A percentile compares a stretch with the other conserved stretches of the same genome.
Conservation (phyloP, 2,888 invertebrate species). For the Netelia inedita region DNA sequence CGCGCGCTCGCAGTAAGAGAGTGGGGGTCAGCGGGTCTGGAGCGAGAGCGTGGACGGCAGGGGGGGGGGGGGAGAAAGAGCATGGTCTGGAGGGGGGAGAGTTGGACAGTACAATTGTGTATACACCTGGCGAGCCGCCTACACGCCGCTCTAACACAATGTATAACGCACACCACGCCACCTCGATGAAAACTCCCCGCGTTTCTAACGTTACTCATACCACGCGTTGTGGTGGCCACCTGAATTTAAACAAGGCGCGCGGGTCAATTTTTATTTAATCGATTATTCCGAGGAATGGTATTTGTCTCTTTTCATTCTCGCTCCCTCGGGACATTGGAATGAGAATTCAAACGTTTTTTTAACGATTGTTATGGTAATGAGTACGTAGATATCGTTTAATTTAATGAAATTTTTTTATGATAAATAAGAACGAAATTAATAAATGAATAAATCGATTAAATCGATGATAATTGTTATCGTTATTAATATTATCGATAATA, state of each 20-base stretch:
- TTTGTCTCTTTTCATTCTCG: too few species aligned
- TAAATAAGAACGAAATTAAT: too few species aligned
- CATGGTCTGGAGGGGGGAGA: background rate
- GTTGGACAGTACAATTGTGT: background rate
- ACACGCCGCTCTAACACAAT: conserved; percentile 24
- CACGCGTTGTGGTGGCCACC: background rate
- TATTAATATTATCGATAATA: too few species aligned
- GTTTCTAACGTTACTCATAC: conserved; percentile 47
- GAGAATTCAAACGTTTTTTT: too few species aligned
- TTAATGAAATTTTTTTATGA: too few species aligned
- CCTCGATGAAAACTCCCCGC: conserved; percentile 37
- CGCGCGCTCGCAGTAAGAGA: background rate
- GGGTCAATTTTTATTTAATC: background rate
- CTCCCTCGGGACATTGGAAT: too few species aligned
- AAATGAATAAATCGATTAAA: too few species aligned
- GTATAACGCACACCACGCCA: background rate
- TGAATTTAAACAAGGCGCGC: conserved; percentile 46
- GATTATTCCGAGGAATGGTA: background rate
- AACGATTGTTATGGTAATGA: too few species aligned
- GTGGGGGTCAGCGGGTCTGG: background rate
- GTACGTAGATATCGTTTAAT: too few species aligned
- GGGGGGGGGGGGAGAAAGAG: too few species aligned
- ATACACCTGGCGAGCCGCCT: conserved; percentile 59
- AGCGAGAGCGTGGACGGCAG: too few species aligned
- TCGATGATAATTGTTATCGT: too few species aligned